Evolutionary conservation across 2,888 invertebrate genomes (phyloP).

Genomic region (Drosophila infuscata): DNA sequence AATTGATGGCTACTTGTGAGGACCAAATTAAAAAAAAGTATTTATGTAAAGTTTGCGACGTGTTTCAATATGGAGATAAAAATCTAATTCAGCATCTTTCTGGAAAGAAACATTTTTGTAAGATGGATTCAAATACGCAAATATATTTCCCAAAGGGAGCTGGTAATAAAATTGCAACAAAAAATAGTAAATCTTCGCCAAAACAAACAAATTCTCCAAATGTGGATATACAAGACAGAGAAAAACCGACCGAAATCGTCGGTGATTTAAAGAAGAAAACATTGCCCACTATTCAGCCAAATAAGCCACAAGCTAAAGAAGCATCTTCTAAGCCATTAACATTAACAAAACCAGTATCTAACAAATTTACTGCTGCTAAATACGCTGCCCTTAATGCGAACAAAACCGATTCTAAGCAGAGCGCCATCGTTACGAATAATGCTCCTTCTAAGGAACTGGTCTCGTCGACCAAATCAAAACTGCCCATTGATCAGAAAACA

Average conservation of each 20-base stretch:
- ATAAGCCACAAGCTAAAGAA: background rate
- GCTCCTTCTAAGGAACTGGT: background rate
- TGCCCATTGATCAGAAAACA: background rate
- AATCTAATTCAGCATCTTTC: conserved; percentile 74
- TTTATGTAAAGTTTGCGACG: conserved; percentile 71
- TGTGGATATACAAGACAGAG: background rate
- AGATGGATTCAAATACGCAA: conserved; percentile 58
- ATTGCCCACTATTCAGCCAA: background rate
- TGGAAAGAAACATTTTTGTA: conserved; percentile 77
- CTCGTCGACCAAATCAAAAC: background rate
- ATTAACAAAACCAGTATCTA: background rate
- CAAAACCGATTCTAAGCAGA: background rate
- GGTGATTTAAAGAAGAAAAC: background rate
- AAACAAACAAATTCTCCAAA: background rate
- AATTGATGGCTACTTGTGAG: conserved; percentile 43
- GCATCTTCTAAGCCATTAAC: background rate
- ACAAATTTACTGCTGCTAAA: background rate
- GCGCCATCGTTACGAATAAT: background rate
- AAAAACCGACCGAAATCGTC: background rate
- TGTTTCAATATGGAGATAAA: conserved; percentile 68
- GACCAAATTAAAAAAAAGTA: conserved; percentile 42
- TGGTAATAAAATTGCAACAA: background rate
- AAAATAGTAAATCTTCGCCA: background rate
- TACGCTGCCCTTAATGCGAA: background rate
- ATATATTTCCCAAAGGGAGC: conserved; percentile 59